Evolutionary conservation across 92 coral and sea anemone genomes (phyloP), one percentile per base, ranked within the genome.

Genomic region (Bergia sp.): DNA sequence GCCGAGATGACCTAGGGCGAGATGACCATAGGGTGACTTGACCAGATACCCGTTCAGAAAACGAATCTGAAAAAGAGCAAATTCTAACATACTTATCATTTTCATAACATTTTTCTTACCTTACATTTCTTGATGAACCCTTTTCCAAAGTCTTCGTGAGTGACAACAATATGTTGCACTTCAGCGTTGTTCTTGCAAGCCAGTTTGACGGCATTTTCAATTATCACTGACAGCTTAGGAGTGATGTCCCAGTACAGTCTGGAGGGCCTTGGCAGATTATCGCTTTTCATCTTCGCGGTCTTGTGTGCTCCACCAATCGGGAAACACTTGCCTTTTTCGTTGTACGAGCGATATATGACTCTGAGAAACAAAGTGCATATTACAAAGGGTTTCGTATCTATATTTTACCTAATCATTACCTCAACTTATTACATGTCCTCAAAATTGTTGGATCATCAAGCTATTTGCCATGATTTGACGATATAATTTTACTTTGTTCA

Each of bases 251-350:
- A 97, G 86, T 97, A 95, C 75, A 97, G 84, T 37, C 94, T 93
- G 73, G 92, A 86, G 4, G 99, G 99, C 76, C 93, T 93, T 42
- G 94, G 96, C 20, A 97, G 90, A 76, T 97, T 94, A 57, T 93
- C 96, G 23, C 91, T 92, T 88, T 95, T 86, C 81, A 95, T 65
- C 37, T 91, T 94, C 43, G 94, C 89, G 76, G 97, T 96, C 74
- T 71, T 95, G 93, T 97, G 99, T 57, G 93, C 96, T 57, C 98
- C 96, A 39, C 99, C 99, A 87, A 97, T 96, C 0, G 99, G 99
- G 13, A 91, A 78, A 61, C 99, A 97, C 83, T 95, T 89, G 47
- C 99, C 99, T 37, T 94, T 89, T n/a, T 97, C 98, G 83, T 96
- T 92, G 90, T 97, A 97, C 18, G 99, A 93, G 75, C 99, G 98